Percentiles rank a stretch among this genome's conserved stretches.
Evolutionary conservation across 1,140 invertebrate genomes (phyloP).

Genomic region (Zaprionus inermis): DNA sequence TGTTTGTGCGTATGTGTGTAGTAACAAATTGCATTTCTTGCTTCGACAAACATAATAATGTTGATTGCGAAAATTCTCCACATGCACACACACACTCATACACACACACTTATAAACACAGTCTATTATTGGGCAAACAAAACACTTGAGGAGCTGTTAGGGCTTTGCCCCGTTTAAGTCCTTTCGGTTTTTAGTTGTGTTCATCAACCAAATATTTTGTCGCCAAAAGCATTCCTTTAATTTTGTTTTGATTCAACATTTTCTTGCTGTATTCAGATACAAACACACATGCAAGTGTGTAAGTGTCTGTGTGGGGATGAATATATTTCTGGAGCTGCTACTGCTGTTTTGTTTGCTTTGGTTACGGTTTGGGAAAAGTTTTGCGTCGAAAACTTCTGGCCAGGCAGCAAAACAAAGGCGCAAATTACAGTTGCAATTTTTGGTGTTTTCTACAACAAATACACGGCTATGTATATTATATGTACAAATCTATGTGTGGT

Average conservation of each 20-base stretch:
- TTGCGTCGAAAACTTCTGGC: slow-evolving; percentile 59
- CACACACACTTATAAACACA: no score
- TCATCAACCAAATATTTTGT: slow-evolving; percentile 67
- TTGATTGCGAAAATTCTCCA: slow-evolving; percentile 62
- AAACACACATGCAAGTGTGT: slow-evolving; percentile 10
- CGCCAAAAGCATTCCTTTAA: slow-evolving; percentile 75
- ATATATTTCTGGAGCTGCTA: slow-evolving; percentile 28
- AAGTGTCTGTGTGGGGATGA: slow-evolving; percentile 14
- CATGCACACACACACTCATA: slow-evolving; percentile 28
- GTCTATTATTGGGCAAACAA: slow-evolving; percentile 16
- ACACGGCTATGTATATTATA: slow-evolving; percentile 20
- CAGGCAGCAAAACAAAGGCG: slow-evolving; percentile 73
- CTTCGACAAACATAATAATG: slow-evolving; percentile 67
- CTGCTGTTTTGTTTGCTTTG: slow-evolving; percentile 36
- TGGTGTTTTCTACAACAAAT: slow-evolving; percentile 46
- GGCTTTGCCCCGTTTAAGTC: slow-evolving; percentile 24
- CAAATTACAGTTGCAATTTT: slow-evolving; percentile 74
- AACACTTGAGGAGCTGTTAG: slow-evolving; percentile 46
- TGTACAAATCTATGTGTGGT: slow-evolving; percentile 16
- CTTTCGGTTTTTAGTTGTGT: slow-evolving; percentile 30
- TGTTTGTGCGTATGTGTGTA: neutral
- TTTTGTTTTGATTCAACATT: slow-evolving; percentile 72
- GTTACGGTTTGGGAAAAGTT: slow-evolving; percentile 67
- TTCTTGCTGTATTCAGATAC: slow-evolving; percentile 31
- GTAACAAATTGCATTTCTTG: slow-evolving; percentile 64